Percentiles rank a stretch among this genome's conserved stretches.
Conservation (phyloP, 2,888 invertebrate genomes). For the Dendrolimus pini region DNA sequence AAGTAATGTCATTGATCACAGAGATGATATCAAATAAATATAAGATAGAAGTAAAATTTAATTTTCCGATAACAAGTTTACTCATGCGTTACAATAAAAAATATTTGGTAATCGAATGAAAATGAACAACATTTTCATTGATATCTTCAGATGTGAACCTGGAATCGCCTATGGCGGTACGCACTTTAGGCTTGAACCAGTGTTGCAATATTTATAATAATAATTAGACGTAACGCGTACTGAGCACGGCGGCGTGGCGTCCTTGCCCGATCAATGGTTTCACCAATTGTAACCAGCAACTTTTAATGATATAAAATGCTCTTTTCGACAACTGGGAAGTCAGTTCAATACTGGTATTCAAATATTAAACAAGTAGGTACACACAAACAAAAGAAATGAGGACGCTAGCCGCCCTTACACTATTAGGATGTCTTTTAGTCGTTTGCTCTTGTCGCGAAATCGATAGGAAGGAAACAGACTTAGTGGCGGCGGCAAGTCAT, state of each 20-base stretch:
- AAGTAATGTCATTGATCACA: too few species aligned
- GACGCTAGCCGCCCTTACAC: conserved; percentile 62
- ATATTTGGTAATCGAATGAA: background rate
- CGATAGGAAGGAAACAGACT: conserved; percentile 49
- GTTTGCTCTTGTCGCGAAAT: conserved; percentile 54
- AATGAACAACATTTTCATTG: background rate
- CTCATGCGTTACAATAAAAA: background rate
- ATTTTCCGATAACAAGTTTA: background rate
- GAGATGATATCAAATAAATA: too few species aligned
- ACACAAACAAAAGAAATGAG: conserved; percentile 42
- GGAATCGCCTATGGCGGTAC: conserved; percentile 7
- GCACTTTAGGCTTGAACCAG: conserved; percentile 28
- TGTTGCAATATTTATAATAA: conserved; percentile 48
- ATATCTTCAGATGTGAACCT: background rate
- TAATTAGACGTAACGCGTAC: conserved; percentile 55
- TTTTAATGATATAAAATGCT: conserved; percentile 66
- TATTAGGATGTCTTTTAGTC: conserved; percentile 50
- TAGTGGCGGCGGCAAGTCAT: conserved; percentile 69
- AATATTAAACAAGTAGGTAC: conserved; percentile 44
- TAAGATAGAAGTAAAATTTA: background rate
- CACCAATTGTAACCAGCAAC: conserved; percentile 60
- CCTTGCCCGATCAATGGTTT: conserved; percentile 68
- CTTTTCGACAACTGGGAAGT: conserved; percentile 39
- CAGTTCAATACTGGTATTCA: conserved; percentile 58
- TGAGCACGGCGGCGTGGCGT: conserved; percentile 40